Percentiles rank a stretch among this genome's conserved stretches.
These are phyloP conservation scores for Drosophila insularis DNA, from an alignment of 1,140 invertebrate species.

Conservation along the genomic window DNA sequence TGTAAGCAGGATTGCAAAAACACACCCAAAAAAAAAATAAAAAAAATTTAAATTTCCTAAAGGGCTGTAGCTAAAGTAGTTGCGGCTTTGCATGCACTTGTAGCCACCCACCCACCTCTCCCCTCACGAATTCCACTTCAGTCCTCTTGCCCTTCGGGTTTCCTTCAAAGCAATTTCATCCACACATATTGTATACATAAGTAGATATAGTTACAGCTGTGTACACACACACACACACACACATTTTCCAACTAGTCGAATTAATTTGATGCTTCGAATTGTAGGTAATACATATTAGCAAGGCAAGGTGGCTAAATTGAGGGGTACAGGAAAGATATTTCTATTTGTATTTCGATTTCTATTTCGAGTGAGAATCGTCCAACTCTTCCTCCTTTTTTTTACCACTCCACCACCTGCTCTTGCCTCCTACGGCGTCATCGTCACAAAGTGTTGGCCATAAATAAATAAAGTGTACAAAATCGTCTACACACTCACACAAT, in stretches of 20 bases:
- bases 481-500: not conserved
- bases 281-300: constrained; percentile 1
- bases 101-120: not conserved
- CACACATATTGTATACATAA: constrained; percentile 30
- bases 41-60: not conserved
- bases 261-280: constrained; percentile 5
- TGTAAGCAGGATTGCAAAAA: not conserved
- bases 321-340: not conserved
- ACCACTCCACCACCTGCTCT: not conserved
- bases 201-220: constrained; percentile 18
- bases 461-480: constrained; percentile 51
- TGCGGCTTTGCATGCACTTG: constrained; percentile 31
- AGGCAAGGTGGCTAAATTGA: not conserved
- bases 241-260: constrained; percentile 1
- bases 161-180: constrained; percentile 27
- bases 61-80: constrained; percentile 27
- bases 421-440: not conserved
- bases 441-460: constrained; percentile 45
- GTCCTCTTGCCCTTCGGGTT: not conserved
- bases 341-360: constrained; percentile 7
- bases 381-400: not conserved
- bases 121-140: not conserved
- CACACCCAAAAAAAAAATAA: not conserved
- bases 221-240: not conserved
- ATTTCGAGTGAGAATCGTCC: constrained; percentile 1